Percentiles rank a stretch among this genome's conserved stretches.
Evolutionary conservation across 2,113 vertebrate genomes (phyloP).

Genomic region (Sceloporus undulatus): DNA sequence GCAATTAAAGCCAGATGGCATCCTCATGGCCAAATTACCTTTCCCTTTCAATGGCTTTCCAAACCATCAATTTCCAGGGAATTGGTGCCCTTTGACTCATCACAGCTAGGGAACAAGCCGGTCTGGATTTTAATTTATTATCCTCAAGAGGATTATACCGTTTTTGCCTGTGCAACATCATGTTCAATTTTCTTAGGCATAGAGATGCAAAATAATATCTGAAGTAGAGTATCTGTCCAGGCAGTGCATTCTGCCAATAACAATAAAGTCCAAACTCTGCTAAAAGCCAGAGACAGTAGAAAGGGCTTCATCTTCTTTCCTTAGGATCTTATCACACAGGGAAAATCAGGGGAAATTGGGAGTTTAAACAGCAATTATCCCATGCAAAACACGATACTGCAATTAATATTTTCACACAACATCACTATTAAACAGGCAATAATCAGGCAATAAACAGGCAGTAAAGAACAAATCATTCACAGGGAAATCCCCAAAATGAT

Average conservation of each 20-base stretch:
- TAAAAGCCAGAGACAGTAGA: background rate
- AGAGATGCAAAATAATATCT: background rate
- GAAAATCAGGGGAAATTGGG: no score
- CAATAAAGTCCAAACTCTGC: background rate
- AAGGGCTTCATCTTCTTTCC: background rate
- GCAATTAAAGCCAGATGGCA: conserved; percentile 15
- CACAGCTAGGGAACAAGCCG: conserved; percentile 38
- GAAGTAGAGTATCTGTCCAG: background rate
- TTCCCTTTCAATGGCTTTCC: conserved; percentile 54
- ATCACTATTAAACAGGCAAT: no score
- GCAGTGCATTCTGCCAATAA: no score
- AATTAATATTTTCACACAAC: no score
- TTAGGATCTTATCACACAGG: background rate
- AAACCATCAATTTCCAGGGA: conserved; percentile 34
- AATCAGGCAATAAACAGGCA: no score
- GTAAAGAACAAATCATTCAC: no score
- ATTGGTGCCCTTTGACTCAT: conserved; percentile 24
- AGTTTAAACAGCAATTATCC: no score
- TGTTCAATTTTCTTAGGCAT: background rate
- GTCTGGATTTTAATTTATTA: background rate
- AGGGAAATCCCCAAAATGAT: no score
- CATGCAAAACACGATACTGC: no score
- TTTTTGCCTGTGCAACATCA: background rate
- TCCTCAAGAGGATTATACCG: background rate
- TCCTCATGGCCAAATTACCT: conserved; percentile 59